phyloP scores from a whole-genome alignment of 2,888 invertebrate genomes.

The Drosophila helvetica region DNA sequence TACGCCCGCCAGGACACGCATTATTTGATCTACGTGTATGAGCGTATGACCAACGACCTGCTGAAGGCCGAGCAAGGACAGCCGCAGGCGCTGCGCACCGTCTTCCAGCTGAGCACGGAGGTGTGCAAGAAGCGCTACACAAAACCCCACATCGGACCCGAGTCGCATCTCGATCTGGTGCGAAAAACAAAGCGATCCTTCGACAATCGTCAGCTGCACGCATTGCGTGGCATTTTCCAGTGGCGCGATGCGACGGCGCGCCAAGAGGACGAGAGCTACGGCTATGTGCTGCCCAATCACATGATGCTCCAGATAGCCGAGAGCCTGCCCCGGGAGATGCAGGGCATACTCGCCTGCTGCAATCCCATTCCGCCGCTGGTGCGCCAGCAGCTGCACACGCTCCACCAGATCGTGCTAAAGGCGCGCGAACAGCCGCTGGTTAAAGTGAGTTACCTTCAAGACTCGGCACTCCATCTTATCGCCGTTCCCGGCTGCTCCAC shows the following conservation, averaged over 20 bases:
- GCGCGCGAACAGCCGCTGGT: conserved; percentile 89
- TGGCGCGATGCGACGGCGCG: conserved; percentile 96
- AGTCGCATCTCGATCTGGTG: conserved; percentile 91
- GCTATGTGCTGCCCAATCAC: conserved; percentile 97
- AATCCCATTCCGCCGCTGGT: conserved; percentile 93
- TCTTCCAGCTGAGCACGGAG: conserved; percentile 89
- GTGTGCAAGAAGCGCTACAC: conserved; percentile 92
- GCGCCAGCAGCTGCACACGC: conserved; percentile 85
- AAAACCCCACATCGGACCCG: conserved; percentile 89
- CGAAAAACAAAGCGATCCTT: conserved; percentile 91
- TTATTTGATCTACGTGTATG: conserved; percentile 95
- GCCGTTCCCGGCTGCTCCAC: not conserved
- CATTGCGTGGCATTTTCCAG: conserved; percentile 90
- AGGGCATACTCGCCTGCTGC: conserved; percentile 96
- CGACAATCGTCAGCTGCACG: conserved; percentile 93
- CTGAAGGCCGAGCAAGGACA: conserved; percentile 87
- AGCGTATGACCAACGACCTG: conserved; percentile 90
- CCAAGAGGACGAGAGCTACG: conserved; percentile 94
- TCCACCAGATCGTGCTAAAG: conserved; percentile 88
- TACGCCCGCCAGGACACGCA: conserved; percentile 98
- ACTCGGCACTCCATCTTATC: conserved; percentile 16
- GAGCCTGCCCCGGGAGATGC: conserved; percentile 93
- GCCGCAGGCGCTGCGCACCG: conserved; percentile 87
- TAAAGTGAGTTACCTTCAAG: conserved; percentile 83
- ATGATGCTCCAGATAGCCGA: conserved; percentile 96